phyloP scores from a whole-genome alignment of 2,113 vertebrate species.

The Oncorhynchus tshawytscha region DNA sequence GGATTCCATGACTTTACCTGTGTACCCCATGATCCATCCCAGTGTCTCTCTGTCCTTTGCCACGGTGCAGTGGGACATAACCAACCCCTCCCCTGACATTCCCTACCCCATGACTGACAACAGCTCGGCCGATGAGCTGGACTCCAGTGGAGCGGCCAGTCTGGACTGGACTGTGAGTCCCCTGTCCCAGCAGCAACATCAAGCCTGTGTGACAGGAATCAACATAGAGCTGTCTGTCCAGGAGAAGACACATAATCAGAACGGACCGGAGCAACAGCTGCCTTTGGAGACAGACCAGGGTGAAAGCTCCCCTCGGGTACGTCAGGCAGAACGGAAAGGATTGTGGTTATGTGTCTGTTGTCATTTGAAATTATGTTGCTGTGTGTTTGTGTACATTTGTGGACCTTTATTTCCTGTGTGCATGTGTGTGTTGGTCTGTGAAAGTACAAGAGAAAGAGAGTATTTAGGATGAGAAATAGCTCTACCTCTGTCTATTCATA shows the following conservation, averaged over 20 bases:
- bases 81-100: slow-evolving; percentile 27
- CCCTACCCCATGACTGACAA: slow-evolving; percentile 29
- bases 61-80: slow-evolving; percentile 71
- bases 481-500: neutral
- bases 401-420: neutral
- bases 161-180: slow-evolving; percentile 27
- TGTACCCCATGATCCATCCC: slow-evolving; percentile 42
- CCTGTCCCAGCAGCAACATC: neutral
- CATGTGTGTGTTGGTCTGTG: slow-evolving; percentile 3
- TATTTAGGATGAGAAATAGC: neutral
- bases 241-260: slow-evolving; percentile 29
- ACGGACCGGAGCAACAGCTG: slow-evolving; percentile 16
- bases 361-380: neutral
- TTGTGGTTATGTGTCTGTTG: neutral
- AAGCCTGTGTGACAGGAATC: too few relatives aligned
- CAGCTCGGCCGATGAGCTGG: slow-evolving; percentile 38
- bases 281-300: slow-evolving; percentile 13
- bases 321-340: slow-evolving; percentile 22
- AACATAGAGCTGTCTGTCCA: neutral
- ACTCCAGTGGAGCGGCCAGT: slow-evolving; percentile 14
- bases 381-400: neutral
- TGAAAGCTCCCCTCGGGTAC: slow-evolving; percentile 51
- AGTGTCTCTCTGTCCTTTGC: slow-evolving; percentile 51
- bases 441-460: neutral
- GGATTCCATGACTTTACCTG: slow-evolving; percentile 46